phyloP scores from a whole-genome alignment of 2,888 invertebrate genomes.

The Cosmopolites sordidus region DNA sequence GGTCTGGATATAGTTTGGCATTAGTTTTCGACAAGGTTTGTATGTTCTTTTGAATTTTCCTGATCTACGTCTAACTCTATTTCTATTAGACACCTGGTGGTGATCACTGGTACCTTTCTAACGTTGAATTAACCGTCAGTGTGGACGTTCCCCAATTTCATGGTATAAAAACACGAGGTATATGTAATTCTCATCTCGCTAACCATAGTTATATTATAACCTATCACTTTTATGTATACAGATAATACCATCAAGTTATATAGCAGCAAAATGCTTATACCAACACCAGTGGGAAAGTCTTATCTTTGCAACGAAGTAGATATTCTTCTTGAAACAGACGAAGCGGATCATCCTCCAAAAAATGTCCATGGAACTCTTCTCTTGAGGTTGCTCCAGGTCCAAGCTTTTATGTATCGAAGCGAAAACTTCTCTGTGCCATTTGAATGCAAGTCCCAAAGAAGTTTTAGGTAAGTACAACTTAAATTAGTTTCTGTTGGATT shows the following conservation, averaged over 20 bases:
- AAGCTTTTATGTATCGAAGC: constrained; percentile 85
- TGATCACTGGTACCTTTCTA: constrained; percentile 83
- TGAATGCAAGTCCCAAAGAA: constrained; percentile 58
- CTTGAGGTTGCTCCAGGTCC: constrained; percentile 52
- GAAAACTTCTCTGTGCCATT: constrained; percentile 66
- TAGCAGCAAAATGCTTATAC: constrained; percentile 63
- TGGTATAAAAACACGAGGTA: constrained; percentile 42
- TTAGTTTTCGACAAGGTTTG: constrained; percentile 76
- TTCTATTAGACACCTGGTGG: constrained; percentile 75
- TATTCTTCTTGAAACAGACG: constrained; percentile 55
- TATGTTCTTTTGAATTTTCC: no score
- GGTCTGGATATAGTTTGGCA: constrained; percentile 69
- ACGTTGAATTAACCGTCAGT: constrained; percentile 72
- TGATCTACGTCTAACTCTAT: background rate
- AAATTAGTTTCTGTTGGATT: no score
- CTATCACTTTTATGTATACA: constrained; percentile 18
- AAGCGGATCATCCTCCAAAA: constrained; percentile 41
- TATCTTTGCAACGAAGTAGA: constrained; percentile 72
- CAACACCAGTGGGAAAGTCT: constrained; percentile 83
- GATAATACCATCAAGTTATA: constrained; percentile 42
- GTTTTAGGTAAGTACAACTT: constrained; percentile 42
- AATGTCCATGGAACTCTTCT: constrained; percentile 42
- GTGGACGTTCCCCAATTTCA: constrained; percentile 42
- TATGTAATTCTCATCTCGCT: constrained; percentile 24
- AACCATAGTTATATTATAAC: background rate